Conservation (phyloP, 2,113 vertebrate species). For the Peromyscus californicus region DNA sequence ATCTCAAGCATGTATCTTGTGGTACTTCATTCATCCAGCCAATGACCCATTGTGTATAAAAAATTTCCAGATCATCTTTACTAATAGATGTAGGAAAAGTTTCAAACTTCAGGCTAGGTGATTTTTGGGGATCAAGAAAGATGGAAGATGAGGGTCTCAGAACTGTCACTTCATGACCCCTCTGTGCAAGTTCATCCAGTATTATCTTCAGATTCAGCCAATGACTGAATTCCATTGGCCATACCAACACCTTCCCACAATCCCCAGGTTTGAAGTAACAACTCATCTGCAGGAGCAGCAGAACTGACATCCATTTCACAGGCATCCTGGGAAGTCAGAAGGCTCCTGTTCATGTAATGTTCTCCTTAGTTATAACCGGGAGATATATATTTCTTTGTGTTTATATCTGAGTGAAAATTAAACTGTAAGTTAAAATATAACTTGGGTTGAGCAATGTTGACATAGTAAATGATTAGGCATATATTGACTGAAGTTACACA, state of each 20-base stretch:
- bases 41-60: neutral
- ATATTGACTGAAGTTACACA: neutral
- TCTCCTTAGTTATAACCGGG: neutral
- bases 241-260: conserved; percentile 88
- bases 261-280: neutral
- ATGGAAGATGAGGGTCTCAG: conserved; percentile 84
- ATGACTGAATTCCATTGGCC: conserved; percentile 91
- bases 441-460: neutral
- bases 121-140: conserved; percentile 76
- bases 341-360: too few relatives aligned
- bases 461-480: neutral
- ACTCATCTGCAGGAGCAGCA: neutral
- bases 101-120: conserved; percentile 78
- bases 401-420: neutral
- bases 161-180: conserved; percentile 88
- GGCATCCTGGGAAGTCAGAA: neutral
- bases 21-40: neutral
- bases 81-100: conserved; percentile 80
- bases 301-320: neutral
- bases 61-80: conserved; percentile 31
- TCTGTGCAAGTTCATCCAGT: conserved; percentile 86
- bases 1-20: neutral
- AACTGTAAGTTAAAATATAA: neutral
- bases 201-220: conserved; percentile 91
- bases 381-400: neutral